These are phyloP conservation scores for Mirounga angustirostris DNA, from an alignment of 2,113 vertebrate genomes.

Conservation along the genomic window DNA sequence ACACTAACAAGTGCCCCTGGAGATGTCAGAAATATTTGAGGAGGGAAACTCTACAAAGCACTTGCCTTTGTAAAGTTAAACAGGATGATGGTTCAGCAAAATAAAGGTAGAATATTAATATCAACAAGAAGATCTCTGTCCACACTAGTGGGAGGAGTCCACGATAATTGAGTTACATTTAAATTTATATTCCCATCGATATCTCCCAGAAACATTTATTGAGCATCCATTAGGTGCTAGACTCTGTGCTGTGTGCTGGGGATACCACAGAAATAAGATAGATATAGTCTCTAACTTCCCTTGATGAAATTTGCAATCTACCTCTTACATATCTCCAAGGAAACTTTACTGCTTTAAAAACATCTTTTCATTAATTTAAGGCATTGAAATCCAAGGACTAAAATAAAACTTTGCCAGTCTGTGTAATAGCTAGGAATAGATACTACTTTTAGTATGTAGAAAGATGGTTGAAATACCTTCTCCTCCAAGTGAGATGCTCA, in stretches of 20 bases:
- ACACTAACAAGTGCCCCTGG: background rate
- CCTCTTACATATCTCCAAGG: background rate
- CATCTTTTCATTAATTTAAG: constrained; percentile 6
- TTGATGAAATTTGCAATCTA: constrained; percentile 23
- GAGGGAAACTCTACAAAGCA: background rate
- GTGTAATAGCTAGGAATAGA: background rate
- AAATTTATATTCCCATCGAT: background rate
- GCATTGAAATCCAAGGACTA: background rate
- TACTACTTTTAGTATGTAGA: background rate
- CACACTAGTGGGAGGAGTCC: background rate
- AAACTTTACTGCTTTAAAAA: constrained; percentile 53
- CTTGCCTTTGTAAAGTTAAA: background rate
- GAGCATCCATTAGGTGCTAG: background rate
- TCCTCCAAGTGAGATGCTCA: background rate
- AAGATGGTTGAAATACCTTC: constrained; percentile 14
- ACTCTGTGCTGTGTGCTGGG: background rate
- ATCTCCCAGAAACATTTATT: background rate
- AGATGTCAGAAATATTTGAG: background rate
- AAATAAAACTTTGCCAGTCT: constrained; percentile 25
- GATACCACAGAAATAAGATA: background rate
- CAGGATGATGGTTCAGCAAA: background rate
- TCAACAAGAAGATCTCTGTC: background rate
- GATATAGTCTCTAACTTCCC: background rate
- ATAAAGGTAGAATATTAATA: background rate
- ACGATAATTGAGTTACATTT: background rate